Conservation (phyloP, 1,140 invertebrate genomes). For the Liolophura sinensis region DNA sequence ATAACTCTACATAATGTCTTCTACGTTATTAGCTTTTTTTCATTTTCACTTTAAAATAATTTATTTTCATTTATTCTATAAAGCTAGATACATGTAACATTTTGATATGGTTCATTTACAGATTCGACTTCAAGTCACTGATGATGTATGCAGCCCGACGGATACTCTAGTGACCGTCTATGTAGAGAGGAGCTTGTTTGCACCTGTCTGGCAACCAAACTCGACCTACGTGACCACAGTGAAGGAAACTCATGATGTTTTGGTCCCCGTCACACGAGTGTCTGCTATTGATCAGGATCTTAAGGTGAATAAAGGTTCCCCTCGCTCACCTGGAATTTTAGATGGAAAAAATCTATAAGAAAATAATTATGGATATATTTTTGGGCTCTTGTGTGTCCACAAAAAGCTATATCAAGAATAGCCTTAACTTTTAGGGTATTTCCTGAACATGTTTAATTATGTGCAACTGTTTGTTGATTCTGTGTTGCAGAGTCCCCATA, state of each 20-base stretch:
- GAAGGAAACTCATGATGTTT: slow-evolving; percentile 23
- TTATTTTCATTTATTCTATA: background rate
- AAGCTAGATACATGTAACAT: background rate
- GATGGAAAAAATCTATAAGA: no score
- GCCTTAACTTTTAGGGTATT: no score
- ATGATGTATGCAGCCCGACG: slow-evolving; percentile 24
- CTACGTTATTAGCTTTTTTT: no score
- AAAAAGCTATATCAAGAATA: no score
- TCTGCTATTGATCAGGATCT: slow-evolving; percentile 21
- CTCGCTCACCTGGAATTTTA: no score
- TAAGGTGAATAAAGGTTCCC: slow-evolving; percentile 21
- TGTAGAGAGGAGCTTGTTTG: slow-evolving; percentile 30
- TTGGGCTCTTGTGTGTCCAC: no score
- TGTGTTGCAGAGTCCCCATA: slow-evolving; percentile 30
- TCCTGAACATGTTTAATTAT: no score
- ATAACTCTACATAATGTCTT: no score
- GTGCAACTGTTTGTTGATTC: no score
- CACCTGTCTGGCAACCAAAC: slow-evolving; percentile 22
- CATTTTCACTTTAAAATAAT: background rate
- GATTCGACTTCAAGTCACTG: slow-evolving; percentile 30
- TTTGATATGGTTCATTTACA: slow-evolving; percentile 9
- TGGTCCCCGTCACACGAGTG: slow-evolving; percentile 16
- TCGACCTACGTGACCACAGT: slow-evolving; percentile 20
- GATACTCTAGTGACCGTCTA: slow-evolving; percentile 24
- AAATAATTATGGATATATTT: no score